These are phyloP conservation scores for Hymenochirus boettgeri DNA, from an alignment of 2,113 vertebrate species.

Conservation along the genomic window DNA sequence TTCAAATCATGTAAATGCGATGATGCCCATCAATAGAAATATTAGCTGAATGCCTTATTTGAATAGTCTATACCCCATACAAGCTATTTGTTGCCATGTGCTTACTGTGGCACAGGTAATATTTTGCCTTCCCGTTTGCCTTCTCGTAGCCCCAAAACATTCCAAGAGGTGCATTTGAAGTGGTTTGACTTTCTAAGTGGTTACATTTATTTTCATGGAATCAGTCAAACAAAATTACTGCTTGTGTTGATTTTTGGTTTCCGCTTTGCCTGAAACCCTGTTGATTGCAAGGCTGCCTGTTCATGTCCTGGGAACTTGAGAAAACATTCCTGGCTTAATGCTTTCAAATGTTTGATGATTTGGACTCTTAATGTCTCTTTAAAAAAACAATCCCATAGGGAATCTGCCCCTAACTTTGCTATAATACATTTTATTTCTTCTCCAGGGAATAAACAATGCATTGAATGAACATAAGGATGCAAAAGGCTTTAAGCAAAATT, in stretches of 20 bases:
- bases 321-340: conserved; percentile 81
- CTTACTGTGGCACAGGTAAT: conserved; percentile 58
- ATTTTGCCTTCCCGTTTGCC: conserved; percentile 63
- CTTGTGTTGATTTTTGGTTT: conserved; percentile 81
- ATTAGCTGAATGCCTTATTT: too few relatives aligned
- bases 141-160: conserved; percentile 73
- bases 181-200: conserved; percentile 82
- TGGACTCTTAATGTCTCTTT: conserved; percentile 71
- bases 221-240: conserved; percentile 80
- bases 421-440: conserved; percentile 17
- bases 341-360: conserved; percentile 73
- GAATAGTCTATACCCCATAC: too few relatives aligned
- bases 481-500: conserved; percentile 8
- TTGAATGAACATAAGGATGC: neutral
- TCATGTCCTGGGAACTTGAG: conserved; percentile 70
- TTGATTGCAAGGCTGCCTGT: conserved; percentile 64
- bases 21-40: too few relatives aligned
- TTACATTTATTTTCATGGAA: conserved; percentile 89
- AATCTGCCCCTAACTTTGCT: conserved; percentile 47
- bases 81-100: neutral
- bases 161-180: conserved; percentile 74
- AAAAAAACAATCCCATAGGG: conserved; percentile 61
- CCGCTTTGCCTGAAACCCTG: conserved; percentile 67
- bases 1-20: too few relatives aligned
- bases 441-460: neutral